Evolutionary conservation across 2,888 invertebrate genomes (phyloP).

Genomic region (Nomada lathburiana): DNA sequence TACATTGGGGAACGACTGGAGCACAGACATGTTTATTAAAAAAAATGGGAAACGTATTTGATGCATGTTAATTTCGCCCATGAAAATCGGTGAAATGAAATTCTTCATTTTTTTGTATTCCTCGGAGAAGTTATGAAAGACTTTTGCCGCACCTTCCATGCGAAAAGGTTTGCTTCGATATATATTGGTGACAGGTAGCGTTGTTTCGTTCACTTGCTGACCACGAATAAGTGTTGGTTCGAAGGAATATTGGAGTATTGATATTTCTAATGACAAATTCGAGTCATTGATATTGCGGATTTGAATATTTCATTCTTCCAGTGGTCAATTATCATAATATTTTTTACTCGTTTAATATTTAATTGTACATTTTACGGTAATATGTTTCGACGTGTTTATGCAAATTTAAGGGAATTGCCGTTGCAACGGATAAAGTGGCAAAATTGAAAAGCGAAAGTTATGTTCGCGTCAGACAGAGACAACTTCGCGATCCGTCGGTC

Average conservation of each 20-base stretch:
- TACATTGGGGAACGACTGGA: not conserved
- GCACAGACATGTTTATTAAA: conserved; percentile 28
- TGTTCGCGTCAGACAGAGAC: not conserved
- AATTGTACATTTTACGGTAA: not conserved
- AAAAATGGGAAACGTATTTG: not conserved
- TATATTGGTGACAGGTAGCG: not conserved
- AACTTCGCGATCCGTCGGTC: conserved; percentile 53
- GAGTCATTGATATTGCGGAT: not conserved
- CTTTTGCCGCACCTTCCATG: conserved; percentile 34
- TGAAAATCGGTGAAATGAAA: not conserved
- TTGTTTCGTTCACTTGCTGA: not conserved
- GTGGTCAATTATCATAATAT: not conserved
- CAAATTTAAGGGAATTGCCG: not conserved
- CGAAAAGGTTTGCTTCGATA: not conserved
- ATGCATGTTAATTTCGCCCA: not conserved
- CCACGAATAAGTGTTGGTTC: too few species aligned
- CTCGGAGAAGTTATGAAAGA: not conserved
- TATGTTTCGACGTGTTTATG: not conserved
- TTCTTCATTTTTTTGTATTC: too few species aligned
- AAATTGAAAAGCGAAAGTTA: conserved; percentile 21
- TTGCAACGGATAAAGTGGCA: not conserved
- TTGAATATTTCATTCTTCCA: not conserved
- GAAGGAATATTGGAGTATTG: too few species aligned
- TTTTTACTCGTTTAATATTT: not conserved
- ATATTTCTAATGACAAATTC: not conserved